These are phyloP conservation scores for Daubentonia madagascariensis DNA, from an alignment of 2,113 vertebrate species.

Conservation along the genomic window DNA sequence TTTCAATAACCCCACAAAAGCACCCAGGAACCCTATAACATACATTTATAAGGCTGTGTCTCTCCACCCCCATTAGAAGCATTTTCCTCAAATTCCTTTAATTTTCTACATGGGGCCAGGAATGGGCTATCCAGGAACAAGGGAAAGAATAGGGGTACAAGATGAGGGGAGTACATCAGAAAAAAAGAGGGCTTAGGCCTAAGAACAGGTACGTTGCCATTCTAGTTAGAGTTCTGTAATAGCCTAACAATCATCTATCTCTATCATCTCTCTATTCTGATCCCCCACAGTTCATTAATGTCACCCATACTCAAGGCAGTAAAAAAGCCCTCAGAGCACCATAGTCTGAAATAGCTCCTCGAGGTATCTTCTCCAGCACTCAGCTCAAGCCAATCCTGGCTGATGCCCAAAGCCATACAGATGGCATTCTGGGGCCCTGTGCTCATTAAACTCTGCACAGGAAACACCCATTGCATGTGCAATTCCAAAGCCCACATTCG, in stretches of 20 bases:
- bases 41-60: background rate
- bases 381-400: background rate
- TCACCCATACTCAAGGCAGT: background rate
- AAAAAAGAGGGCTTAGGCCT: background rate
- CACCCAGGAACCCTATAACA: background rate
- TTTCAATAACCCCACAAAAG: background rate
- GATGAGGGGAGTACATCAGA: background rate
- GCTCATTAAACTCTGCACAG: background rate
- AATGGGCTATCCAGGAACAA: background rate
- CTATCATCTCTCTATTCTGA: background rate
- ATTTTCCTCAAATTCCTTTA: slow-evolving; percentile 30
- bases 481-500: background rate
- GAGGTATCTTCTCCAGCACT: background rate
- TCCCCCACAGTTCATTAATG: background rate
- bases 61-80: background rate
- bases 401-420: background rate
- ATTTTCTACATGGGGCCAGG: background rate
- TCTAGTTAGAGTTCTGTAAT: slow-evolving; percentile 1
- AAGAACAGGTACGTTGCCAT: background rate
- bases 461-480: background rate
- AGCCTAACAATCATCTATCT: background rate
- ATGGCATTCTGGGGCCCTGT: background rate
- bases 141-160: background rate
- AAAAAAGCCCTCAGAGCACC: background rate
- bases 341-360: background rate